Evolutionary conservation across 92 coral and sea anemone genomes (phyloP), one percentile per base, ranked within the genome.

Genomic region (Actinostola sp.): DNA sequence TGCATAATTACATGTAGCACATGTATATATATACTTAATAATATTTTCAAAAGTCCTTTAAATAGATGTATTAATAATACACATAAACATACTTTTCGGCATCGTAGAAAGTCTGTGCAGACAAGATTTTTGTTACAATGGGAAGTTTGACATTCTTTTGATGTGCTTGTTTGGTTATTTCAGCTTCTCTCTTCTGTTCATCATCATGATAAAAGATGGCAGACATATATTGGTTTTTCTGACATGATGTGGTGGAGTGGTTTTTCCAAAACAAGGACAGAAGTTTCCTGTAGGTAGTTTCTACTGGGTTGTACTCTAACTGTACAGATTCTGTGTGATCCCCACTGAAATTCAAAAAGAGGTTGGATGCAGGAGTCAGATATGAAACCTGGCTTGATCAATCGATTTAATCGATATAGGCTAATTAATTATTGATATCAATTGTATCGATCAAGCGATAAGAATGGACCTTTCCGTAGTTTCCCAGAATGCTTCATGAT

Each of bases 281-380:
- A 35, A 94, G 88, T 2, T 91, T 92, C n/a, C 78, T 74, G 88
- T 92, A 94, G n/a, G 76, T 81, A 29, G 98, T 94, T 42, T 72
- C 66, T 34, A 77, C 72, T 44, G 97, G 92, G 72, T 94, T 87
- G 71, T 88, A 94, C 32, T 92, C 97, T 59, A 94, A 30, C 73
- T 94, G 95, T 11, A 94, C 71, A 29, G 98, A 81, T 71, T 94
- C 98, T 31, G 98, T 94, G 48, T 94, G 98, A 69, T 92, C 90
- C 97, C 98, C 98, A 46, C 98, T 94, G 68, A 3, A 57, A 13
- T 11, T 20, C 39, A 46, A 52, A 31, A 8, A 44, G 2, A 31
- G 21, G 19, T 1, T 6, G 8, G 8, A 64, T 7, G 5, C 21
- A 51, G 16, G 21, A 51, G n/a, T n/a, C n/a, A n/a, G n/a, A n/a